Evolutionary conservation across 2,797 vertebrate genomes (phyloP).

Genomic region (Cercopithecus mitis): DNA sequence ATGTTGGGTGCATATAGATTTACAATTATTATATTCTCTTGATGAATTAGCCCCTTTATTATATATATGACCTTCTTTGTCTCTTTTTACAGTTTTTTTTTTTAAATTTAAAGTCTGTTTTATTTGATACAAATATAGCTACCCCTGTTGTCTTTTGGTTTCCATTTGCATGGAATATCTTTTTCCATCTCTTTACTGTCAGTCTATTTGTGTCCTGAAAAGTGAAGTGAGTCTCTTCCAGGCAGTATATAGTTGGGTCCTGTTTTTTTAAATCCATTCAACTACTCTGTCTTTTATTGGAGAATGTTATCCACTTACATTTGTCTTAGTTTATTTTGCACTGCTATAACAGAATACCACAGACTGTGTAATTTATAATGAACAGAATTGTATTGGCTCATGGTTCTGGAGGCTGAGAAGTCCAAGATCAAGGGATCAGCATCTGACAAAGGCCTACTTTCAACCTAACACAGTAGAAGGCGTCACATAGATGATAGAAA

Average conservation of each 20-base stretch:
- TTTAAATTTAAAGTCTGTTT: background rate
- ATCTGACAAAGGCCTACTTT: background rate
- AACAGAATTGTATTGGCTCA: background rate
- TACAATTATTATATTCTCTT: background rate
- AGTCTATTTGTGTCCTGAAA: background rate
- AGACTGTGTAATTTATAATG: background rate
- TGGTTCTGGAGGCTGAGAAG: background rate
- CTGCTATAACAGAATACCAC: background rate
- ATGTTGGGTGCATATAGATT: background rate
- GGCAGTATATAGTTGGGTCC: background rate
- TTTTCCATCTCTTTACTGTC: background rate
- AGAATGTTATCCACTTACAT: background rate
- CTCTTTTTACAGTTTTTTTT: background rate
- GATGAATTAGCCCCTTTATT: background rate
- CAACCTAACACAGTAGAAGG: background rate
- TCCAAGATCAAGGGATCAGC: background rate
- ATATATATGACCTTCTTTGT: background rate
- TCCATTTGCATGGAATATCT: background rate
- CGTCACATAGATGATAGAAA: background rate
- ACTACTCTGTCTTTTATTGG: background rate
- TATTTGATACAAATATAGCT: background rate
- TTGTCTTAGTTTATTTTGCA: background rate
- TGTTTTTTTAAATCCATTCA: background rate
- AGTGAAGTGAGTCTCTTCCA: background rate
- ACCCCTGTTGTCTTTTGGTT: background rate